Percentiles rank a stretch among this genome's conserved stretches.
These are phyloP conservation scores for Gephyroberyx darwinii DNA, from an alignment of 2,797 vertebrate species.

Conservation along the genomic window DNA sequence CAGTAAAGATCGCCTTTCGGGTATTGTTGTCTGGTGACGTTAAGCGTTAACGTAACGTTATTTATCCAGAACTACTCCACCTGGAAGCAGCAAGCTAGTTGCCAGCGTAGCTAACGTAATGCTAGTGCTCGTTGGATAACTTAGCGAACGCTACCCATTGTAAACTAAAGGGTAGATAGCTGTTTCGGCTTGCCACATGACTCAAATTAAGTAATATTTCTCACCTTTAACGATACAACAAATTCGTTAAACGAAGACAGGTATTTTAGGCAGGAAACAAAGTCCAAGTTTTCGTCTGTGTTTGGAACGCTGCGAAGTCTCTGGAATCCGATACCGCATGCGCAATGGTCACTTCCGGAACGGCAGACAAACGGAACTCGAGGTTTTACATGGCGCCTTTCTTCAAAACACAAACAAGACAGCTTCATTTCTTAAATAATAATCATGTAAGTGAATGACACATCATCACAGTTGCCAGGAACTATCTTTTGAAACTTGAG, in stretches of 20 bases:
- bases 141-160: neutral
- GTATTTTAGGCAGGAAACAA: neutral
- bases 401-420: conserved; percentile 53
- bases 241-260: neutral
- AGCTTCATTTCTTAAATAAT: neutral
- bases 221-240: conserved; percentile 28
- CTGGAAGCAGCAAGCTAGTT: no score
- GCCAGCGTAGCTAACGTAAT: no score
- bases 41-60: no score
- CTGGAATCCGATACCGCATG: conserved; percentile 32
- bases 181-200: fast-evolving
- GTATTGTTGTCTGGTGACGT: no score
- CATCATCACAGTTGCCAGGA: neutral
- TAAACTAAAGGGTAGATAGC: neutral
- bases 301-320: conserved; percentile 25
- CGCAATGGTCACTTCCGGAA: conserved; percentile 37
- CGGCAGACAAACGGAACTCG: conserved; percentile 48
- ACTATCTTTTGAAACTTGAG: neutral
- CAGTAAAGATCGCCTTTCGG: no score
- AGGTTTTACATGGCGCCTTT: conserved; percentile 19
- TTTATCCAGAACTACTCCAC: no score
- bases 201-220: neutral
- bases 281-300: neutral
- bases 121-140: no score
- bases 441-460: conserved; percentile 28